Evolutionary conservation across 2,888 invertebrate genomes (phyloP), one percentile per base, ranked within the genome.

Genomic region (Oxyteleia sp.): DNA sequence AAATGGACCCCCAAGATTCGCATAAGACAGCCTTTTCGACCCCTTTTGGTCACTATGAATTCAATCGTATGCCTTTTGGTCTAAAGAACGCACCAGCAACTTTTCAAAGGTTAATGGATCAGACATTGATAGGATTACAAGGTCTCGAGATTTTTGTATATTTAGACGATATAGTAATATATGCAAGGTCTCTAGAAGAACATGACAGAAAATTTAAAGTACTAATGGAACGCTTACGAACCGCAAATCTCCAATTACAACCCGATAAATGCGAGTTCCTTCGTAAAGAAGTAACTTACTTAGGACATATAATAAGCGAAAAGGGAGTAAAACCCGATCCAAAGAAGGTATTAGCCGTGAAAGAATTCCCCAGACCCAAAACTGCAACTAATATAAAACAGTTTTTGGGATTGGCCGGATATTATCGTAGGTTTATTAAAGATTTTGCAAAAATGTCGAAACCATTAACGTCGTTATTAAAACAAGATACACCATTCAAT

Each of bases 71-170:
- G 78, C 78, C 78, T 4, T 78, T 53, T 11, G 59, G 59, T 0
- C 32, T 64, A 0, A 64, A 82, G 45, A 89, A 89, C 51, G 89
- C 89, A 0, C 90, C 90, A 3, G 82, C 87, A 3, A 32, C 32
- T 1, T 92, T 91, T 71, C 88, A 89, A 26, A 57, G 89, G 0
- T 26, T 89, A 7, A 92, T 92, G 92, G 75, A 79, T 7, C 43
- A 82, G 20, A 84, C 87, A 66, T 84, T 87, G 16, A 82, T 83
- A 15, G 88, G 88, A 0, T 35, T 89, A 5, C 88, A 88, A 38
- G 86, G 79, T 0, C 32, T 18, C 4, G 72, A 78, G 29, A 4
- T 78, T 0, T 85, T 86, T 38, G 84, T 85, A 8, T 86, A 87
- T 16, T 51, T 87, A 3, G 64, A 64, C 35, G 64, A 64, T 20